Evolutionary conservation across 2,888 invertebrate genomes (phyloP).

Genomic region (Seira sanloemensis): DNA sequence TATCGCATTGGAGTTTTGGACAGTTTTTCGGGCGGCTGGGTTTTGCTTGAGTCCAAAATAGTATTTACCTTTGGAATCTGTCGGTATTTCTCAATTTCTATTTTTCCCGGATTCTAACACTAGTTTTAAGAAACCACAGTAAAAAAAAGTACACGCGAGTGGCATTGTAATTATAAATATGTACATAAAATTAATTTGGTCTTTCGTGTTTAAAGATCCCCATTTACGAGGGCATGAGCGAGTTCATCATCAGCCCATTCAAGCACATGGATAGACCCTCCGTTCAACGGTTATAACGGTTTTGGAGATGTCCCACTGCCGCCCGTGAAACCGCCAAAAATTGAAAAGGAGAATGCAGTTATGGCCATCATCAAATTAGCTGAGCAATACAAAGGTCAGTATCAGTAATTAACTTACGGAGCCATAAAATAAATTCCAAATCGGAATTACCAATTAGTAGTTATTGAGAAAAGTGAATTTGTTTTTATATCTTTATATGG

Average conservation of each 20-base stretch:
- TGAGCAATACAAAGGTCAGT: conserved; percentile 71
- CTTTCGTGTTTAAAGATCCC: conserved; percentile 69
- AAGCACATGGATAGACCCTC: conserved; percentile 75
- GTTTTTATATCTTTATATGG: neutral
- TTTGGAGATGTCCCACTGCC: conserved; percentile 74
- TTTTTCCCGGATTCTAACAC: no score
- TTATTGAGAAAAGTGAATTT: neutral
- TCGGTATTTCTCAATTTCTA: no score
- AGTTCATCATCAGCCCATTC: conserved; percentile 76
- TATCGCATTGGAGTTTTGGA: no score
- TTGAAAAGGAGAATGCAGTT: conserved; percentile 73
- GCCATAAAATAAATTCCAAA: neutral
- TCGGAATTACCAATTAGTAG: neutral
- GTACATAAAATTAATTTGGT: no score
- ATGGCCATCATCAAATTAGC: conserved; percentile 69
- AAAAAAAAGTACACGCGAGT: neutral
- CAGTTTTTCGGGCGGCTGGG: no score
- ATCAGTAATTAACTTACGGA: no score
- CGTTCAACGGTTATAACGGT: conserved; percentile 76
- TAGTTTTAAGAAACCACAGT: no score
- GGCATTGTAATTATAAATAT: neutral
- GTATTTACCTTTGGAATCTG: no score
- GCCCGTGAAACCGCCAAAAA: conserved; percentile 55
- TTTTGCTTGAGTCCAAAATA: no score
- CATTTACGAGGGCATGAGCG: conserved; percentile 64